Percentiles rank a stretch among this genome's conserved stretches.
These are phyloP conservation scores for Laothoe populi DNA, from an alignment of 2,888 invertebrate genomes.

Conservation along the genomic window DNA sequence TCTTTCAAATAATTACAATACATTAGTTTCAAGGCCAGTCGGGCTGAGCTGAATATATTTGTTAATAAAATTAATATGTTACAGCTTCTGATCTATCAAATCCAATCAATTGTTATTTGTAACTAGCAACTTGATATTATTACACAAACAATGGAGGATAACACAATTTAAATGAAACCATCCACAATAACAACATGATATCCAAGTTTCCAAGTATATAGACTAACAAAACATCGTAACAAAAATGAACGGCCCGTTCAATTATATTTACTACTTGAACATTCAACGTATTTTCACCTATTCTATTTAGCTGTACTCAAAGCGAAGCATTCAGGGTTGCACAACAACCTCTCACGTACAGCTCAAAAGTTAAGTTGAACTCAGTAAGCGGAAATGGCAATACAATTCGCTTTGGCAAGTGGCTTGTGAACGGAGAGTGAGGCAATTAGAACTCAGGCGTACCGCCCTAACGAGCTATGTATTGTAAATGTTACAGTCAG, in stretches of 20 bases:
- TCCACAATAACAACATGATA: not conserved
- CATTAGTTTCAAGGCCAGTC: too few species aligned
- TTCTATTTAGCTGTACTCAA: conserved; percentile 21
- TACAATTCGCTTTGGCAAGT: conserved; percentile 43
- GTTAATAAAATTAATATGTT: too few species aligned
- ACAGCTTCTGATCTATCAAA: too few species aligned
- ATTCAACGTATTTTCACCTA: conserved; percentile 14
- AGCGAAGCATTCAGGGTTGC: conserved; percentile 24
- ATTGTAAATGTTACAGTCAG: conserved; percentile 30
- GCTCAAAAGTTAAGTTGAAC: conserved; percentile 39
- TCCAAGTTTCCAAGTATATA: not conserved
- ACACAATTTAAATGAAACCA: not conserved
- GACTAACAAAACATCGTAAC: not conserved
- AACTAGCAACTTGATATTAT: too few species aligned
- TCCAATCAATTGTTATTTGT: too few species aligned
- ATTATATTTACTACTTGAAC: conserved; percentile 20
- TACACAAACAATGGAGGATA: too few species aligned
- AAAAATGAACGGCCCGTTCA: conserved; percentile 3
- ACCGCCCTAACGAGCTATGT: conserved; percentile 19
- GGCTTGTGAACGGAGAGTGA: conserved; percentile 33
- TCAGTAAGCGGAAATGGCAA: conserved; percentile 36
- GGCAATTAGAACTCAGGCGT: conserved; percentile 42
- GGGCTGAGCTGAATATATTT: too few species aligned
- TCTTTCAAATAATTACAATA: too few species aligned
- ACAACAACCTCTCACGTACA: conserved; percentile 25